Conservation (phyloP, 2,113 vertebrate genomes). For the Dipodomys merriami region DNA sequence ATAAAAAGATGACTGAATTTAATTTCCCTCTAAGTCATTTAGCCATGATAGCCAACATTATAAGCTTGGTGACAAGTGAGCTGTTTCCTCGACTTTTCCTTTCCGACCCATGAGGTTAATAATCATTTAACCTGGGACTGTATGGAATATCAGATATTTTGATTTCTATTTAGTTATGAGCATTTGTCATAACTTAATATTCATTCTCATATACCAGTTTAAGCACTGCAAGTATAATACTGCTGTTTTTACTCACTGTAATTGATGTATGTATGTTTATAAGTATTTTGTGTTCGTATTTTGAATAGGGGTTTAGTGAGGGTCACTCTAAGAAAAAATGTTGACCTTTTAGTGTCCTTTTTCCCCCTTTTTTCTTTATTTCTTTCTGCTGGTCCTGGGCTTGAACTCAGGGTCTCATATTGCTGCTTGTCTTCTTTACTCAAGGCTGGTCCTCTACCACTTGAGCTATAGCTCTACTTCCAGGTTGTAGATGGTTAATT, state of each 20-base stretch:
- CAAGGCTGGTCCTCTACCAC: too few relatives aligned
- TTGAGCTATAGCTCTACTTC: too few relatives aligned
- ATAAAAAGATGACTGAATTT: slow-evolving; percentile 12
- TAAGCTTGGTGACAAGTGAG: background rate
- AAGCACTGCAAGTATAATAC: background rate
- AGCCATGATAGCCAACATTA: background rate
- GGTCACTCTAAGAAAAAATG: background rate
- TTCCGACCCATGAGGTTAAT: background rate
- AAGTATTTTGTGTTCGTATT: background rate
- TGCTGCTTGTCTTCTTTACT: too few relatives aligned
- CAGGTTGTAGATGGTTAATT: too few relatives aligned
- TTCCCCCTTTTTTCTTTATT: too few relatives aligned
- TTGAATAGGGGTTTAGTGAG: background rate
- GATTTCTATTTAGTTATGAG: background rate
- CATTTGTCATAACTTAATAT: background rate
- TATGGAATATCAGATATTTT: background rate
- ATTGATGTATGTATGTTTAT: background rate
- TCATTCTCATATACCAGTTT: background rate
- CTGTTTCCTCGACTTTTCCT: background rate
- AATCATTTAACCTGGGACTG: background rate
- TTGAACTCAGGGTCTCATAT: too few relatives aligned
- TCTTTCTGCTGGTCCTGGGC: too few relatives aligned
- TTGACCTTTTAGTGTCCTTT: background rate
- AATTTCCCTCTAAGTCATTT: background rate
- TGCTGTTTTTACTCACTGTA: background rate